Conservation (phyloP, 2,888 invertebrate genomes). For the Tiliacea citrago region DNA sequence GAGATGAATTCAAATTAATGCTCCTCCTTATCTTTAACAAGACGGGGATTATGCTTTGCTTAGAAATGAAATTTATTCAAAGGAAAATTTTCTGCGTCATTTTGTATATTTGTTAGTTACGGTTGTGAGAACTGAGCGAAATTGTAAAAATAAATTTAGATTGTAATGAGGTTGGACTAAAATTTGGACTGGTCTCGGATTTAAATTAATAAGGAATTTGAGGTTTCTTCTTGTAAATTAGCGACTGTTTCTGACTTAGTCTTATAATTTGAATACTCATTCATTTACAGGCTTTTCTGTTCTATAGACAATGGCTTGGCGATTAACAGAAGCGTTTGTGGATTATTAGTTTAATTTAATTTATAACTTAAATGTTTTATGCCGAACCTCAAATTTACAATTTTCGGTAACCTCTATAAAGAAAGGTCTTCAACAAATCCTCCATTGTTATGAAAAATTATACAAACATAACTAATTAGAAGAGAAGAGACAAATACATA, state of each 20-base stretch:
- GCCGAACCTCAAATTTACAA: not conserved
- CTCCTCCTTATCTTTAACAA: slow-evolving; percentile 76
- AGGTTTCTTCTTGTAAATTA: slow-evolving; percentile 7
- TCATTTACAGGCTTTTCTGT: not conserved
- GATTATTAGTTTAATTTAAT: not conserved
- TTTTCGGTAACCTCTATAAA: not conserved
- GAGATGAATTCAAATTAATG: slow-evolving; percentile 80
- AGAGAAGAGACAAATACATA: not conserved
- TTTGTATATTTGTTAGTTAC: slow-evolving; percentile 64
- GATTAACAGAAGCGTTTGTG: slow-evolving; percentile 2
- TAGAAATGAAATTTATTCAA: slow-evolving; percentile 76
- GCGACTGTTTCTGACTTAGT: not conserved
- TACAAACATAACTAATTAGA: not conserved
- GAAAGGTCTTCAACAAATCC: not conserved
- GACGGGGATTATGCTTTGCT: slow-evolving; percentile 76
- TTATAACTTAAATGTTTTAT: not conserved
- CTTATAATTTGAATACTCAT: slow-evolving; percentile 13
- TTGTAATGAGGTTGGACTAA: slow-evolving; percentile 30
- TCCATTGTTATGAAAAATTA: not conserved
- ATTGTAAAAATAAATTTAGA: slow-evolving; percentile 52
- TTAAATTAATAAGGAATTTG: slow-evolving; percentile 36
- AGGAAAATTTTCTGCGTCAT: slow-evolving; percentile 69
- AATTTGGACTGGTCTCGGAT: slow-evolving; percentile 13
- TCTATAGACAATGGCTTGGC: not conserved
- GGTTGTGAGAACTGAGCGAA: slow-evolving; percentile 38